phyloP scores from a whole-genome alignment of 2,797 vertebrate genomes.

The Melanotaenia trifasciata region DNA sequence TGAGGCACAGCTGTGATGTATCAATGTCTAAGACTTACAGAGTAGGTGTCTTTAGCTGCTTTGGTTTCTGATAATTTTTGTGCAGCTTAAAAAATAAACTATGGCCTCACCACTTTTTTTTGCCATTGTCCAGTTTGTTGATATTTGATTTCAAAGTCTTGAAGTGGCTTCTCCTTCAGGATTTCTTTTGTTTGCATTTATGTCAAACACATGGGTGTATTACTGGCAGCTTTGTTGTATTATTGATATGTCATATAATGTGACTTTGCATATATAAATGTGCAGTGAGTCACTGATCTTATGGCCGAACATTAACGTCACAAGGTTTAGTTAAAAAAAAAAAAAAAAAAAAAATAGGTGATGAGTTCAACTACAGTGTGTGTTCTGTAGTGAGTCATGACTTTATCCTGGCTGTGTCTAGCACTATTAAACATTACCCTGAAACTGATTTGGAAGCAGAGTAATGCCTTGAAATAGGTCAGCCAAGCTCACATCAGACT shows the following conservation, averaged over 20 bases:
- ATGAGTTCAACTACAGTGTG: conserved; percentile 22
- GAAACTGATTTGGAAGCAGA: conserved; percentile 47
- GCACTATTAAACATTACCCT: conserved; percentile 47
- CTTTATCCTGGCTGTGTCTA: conserved; percentile 52
- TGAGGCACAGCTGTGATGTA: neutral
- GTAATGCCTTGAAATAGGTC: conserved; percentile 67
- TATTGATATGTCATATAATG: conserved; percentile 5
- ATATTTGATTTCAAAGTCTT: neutral
- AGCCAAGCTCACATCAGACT: conserved; percentile 63
- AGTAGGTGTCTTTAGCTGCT: neutral
- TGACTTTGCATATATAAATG: conserved; percentile 29
- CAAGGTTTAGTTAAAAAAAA: conserved; percentile 31
- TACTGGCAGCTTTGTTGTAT: conserved; percentile 9
- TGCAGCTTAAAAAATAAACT: neutral
- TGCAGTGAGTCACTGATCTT: conserved; percentile 25
- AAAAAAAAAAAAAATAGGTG: conserved; percentile 17
- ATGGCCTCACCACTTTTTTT: neutral
- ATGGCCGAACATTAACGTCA: neutral
- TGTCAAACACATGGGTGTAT: conserved; percentile 4
- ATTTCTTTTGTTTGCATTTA: conserved; percentile 18
- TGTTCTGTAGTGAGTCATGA: conserved; percentile 62
- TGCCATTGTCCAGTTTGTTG: too few species aligned
- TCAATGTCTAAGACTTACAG: too few species aligned
- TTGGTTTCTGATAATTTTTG: neutral
- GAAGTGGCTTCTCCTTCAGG: conserved; percentile 24